phyloP scores from a whole-genome alignment of 2,888 invertebrate genomes.

The Bombylius discolor region DNA sequence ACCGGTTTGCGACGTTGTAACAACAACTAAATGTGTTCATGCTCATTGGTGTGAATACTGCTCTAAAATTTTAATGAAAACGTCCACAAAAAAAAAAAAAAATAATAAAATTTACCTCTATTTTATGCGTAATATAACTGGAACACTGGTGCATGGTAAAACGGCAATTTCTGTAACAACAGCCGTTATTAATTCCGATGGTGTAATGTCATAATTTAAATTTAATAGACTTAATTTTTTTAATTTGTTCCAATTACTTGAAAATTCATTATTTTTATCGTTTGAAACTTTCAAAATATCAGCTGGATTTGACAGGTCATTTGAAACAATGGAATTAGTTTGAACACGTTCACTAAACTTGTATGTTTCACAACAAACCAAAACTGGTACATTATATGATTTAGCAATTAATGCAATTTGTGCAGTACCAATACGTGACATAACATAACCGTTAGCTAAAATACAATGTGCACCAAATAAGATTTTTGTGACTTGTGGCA shows the following conservation, averaged over 20 bases:
- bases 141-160: constrained; percentile 90
- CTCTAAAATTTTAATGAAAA: no score
- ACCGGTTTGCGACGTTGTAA: no score
- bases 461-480: constrained; percentile 80
- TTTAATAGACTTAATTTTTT: constrained; percentile 60
- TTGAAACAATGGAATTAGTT: constrained; percentile 85
- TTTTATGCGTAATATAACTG: constrained; percentile 84
- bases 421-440: constrained; percentile 78
- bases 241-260: constrained; percentile 52
- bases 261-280: constrained; percentile 35
- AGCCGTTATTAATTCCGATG: constrained; percentile 81
- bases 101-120: no score
- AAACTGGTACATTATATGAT: constrained; percentile 77
- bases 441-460: constrained; percentile 80
- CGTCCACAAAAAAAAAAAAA: no score
- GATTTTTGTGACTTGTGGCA: constrained; percentile 73
- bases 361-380: constrained; percentile 93
- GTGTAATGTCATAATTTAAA: constrained; percentile 85
- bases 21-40: no score
- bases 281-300: constrained; percentile 41
- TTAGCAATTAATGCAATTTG: constrained; percentile 78
- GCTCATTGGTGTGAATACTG: no score
- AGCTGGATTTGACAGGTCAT: constrained; percentile 78
- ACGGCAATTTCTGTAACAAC: constrained; percentile 91
- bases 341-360: constrained; percentile 90